Percentiles rank a stretch among this genome's conserved stretches.
Evolutionary conservation across 2,113 vertebrate genomes (phyloP).

Genomic region (Tenebrosternarchus preto): DNA sequence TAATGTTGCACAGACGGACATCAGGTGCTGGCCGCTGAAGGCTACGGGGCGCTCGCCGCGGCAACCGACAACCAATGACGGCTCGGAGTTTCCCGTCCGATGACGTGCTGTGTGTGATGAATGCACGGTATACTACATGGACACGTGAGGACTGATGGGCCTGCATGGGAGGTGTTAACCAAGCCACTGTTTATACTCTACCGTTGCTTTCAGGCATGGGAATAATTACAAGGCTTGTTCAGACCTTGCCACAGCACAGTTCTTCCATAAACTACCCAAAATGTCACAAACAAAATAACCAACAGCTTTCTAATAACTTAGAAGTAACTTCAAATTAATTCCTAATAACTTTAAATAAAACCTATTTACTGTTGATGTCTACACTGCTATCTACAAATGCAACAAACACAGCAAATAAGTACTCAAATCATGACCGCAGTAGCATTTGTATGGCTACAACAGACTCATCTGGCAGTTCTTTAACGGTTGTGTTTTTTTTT

Average conservation of each 20-base stretch:
- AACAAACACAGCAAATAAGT: slow-evolving; percentile 9
- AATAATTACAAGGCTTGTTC: neutral
- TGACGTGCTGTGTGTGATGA: slow-evolving; percentile 20
- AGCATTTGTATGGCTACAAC: slow-evolving; percentile 35
- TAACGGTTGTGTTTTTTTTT: neutral
- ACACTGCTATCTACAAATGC: neutral
- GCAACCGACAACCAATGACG: slow-evolving; percentile 43
- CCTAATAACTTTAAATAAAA: too few species aligned
- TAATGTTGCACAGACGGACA: slow-evolving; percentile 67
- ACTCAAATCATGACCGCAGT: slow-evolving; percentile 3
- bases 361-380: neutral
- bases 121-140: neutral
- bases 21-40: slow-evolving; percentile 59
- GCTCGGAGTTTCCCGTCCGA: neutral
- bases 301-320: too few species aligned
- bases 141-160: slow-evolving; percentile 1
- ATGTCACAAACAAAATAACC: neutral
- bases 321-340: neutral
- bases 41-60: slow-evolving; percentile 52
- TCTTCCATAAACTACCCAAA: neutral
- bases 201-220: neutral
- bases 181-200: slow-evolving; percentile 5
- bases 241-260: neutral
- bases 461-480: slow-evolving; percentile 49
- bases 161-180: neutral